phyloP scores from a whole-genome alignment of 2,797 vertebrate genomes.

The Petrocephalus sullivani region DNA sequence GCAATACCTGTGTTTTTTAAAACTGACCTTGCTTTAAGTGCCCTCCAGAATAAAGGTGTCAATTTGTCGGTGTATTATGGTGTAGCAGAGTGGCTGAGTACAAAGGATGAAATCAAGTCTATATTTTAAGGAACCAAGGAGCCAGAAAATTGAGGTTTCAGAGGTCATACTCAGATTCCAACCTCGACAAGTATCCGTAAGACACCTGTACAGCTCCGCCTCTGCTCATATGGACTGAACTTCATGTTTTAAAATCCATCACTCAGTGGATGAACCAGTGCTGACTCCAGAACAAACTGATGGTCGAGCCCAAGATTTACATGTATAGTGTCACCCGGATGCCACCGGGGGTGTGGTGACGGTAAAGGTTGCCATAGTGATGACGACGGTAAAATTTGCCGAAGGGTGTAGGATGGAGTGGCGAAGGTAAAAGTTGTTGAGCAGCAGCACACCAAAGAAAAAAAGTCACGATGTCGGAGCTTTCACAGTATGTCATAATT shows the following conservation, averaged over 20 bases:
- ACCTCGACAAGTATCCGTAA: background rate
- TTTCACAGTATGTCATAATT: background rate
- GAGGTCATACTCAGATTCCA: background rate
- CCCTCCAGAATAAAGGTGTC: background rate
- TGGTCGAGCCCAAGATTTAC: background rate
- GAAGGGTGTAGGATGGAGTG: background rate
- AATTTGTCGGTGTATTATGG: background rate
- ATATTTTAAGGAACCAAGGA: background rate
- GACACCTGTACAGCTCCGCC: background rate
- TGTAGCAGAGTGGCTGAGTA: background rate
- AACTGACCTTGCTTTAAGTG: background rate
- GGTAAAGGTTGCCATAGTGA: background rate
- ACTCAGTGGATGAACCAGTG: background rate
- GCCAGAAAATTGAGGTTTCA: background rate
- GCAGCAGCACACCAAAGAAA: background rate
- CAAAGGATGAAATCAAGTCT: background rate
- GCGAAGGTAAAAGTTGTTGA: background rate
- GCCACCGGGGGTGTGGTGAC: background rate
- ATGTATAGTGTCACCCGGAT: background rate
- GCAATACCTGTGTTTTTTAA: background rate
- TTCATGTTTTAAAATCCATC: background rate
- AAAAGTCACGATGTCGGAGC: background rate
- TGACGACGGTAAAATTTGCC: background rate
- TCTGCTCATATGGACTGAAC: background rate
- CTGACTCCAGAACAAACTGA: background rate